A percentile compares a stretch with the other conserved stretches of the same genome.
Evolutionary conservation across 2,113 vertebrate species (phyloP).

Genomic region (Promerops cafer): DNA sequence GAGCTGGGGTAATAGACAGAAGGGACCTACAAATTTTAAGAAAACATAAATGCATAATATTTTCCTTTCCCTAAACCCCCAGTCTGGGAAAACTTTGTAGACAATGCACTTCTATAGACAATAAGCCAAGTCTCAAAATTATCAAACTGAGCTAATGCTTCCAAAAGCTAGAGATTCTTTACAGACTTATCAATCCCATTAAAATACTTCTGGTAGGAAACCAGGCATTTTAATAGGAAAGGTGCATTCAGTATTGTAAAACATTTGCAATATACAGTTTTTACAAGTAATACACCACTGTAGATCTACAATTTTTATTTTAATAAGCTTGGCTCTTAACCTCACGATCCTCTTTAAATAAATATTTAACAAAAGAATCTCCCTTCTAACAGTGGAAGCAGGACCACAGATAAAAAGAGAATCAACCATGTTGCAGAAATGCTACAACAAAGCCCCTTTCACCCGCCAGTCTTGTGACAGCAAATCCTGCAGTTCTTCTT

Average conservation of each 20-base stretch:
- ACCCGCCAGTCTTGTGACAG: slow-evolving; percentile 91
- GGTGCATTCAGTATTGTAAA: slow-evolving; percentile 48
- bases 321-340: not conserved
- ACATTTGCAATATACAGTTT: slow-evolving; percentile 56
- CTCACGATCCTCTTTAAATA: not conserved
- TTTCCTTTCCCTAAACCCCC: not conserved
- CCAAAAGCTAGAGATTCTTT: not conserved
- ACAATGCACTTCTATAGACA: not conserved
- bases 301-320: not conserved
- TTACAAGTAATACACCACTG: slow-evolving; percentile 12
- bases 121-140: not conserved
- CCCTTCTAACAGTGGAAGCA: not conserved
- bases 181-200: not conserved
- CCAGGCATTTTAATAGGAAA: slow-evolving; percentile 45
- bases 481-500: slow-evolving; percentile 85
- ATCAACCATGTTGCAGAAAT: not conserved
- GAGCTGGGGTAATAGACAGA: not conserved
- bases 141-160: not conserved
- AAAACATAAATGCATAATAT: not conserved
- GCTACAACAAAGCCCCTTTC: slow-evolving; percentile 87
- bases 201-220: slow-evolving; percentile 22
- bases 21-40: not conserved
- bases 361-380: slow-evolving; percentile 5
- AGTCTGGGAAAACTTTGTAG: not conserved
- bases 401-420: not conserved